These are phyloP conservation scores for Syngnathus scovelli DNA, from an alignment of 2,113 vertebrate species.

Conservation along the genomic window DNA sequence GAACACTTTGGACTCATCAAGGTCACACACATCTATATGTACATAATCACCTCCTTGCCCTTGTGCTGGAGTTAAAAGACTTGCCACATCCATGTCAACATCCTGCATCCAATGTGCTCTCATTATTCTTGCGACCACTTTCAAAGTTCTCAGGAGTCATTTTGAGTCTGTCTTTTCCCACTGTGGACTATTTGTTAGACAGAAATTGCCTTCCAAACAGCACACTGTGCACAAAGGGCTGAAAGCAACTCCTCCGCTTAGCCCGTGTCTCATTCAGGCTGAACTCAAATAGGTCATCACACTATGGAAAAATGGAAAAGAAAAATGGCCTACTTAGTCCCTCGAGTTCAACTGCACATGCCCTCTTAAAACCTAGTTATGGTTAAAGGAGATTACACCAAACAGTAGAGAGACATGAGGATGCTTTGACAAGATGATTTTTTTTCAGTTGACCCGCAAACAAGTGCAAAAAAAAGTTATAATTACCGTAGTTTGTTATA, in stretches of 20 bases:
- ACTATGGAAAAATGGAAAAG: conserved; percentile 33
- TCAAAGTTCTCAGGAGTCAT: conserved; percentile 20
- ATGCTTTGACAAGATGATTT: conserved; percentile 2
- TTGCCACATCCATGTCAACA: conserved; percentile 9
- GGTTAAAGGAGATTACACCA: conserved; percentile 18
- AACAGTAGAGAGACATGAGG: conserved; percentile 10
- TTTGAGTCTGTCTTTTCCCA: conserved; percentile 23
- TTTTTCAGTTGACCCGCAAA: neutral
- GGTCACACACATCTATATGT: conserved; percentile 24
- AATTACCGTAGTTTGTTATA: too few species aligned
- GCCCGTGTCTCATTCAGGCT: conserved; percentile 30
- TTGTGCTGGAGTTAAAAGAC: conserved; percentile 21
- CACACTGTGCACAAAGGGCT: conserved; percentile 13
- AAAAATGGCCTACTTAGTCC: conserved; percentile 45
- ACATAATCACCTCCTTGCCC: conserved; percentile 31
- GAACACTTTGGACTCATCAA: conserved; percentile 21
- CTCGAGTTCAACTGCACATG: conserved; percentile 22
- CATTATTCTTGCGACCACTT: conserved; percentile 28
- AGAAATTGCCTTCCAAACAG: conserved; percentile 13
- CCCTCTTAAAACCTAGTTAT: conserved; percentile 16
- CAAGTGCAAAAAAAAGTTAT: too few species aligned
- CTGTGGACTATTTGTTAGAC: conserved; percentile 21
- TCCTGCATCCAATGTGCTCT: conserved; percentile 8
- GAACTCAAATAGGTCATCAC: conserved; percentile 44
- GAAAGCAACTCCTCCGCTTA: conserved; percentile 14